Evolutionary conservation across 2,888 invertebrate species (phyloP), one percentile per base, ranked within the genome.

Genomic region (Aspidiotus destructor): DNA sequence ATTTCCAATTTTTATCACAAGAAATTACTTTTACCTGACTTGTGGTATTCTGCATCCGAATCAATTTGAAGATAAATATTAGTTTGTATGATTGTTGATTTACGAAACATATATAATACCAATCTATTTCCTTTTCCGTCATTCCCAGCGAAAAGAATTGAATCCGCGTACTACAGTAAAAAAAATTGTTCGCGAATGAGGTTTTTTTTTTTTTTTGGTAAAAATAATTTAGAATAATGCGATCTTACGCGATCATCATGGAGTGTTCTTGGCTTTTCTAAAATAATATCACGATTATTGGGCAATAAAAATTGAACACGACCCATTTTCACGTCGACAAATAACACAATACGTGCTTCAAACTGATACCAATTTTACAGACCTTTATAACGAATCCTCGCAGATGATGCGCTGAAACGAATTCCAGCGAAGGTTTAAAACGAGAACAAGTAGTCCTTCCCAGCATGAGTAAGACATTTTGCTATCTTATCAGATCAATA

Each of bases 51-150:
- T 9, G 41, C 41, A 2, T 11, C 63, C 8, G 63, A 53, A 41
- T 8, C 15, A 15, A 63, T 41, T 41, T 41, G 41, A 9, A 63
- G 41, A 41, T 54, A 54, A n/a, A 63, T 11, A 16, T 54, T 41
- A 0, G 63, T 63, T 15, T 55, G 63, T 17, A 63, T 63, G n/a
- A 15, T 63, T 15, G 28, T 63, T 11, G 15, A 16, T 41, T 41
- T 63, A 16, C 63, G 40, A 17, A 63, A 41, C 41, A 63, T 41
- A n/a, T 54, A 54, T 8, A 63, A n/a, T 7, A 54, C 8, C 9
- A 63, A 54, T 54, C 54, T 63, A 16, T 63, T 54, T 41, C 54
- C 55, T 8, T 44, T 28, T 9, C 53, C 28, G 54, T 63, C 63
- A 41, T 54, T 40, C 2, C 63, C 63, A 48, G 54, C 54, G 13